A percentile compares a stretch with the other conserved stretches of the same genome.
Conservation (phyloP, 2,113 vertebrate species). For the Nothobranchius kuhntae region DNA sequence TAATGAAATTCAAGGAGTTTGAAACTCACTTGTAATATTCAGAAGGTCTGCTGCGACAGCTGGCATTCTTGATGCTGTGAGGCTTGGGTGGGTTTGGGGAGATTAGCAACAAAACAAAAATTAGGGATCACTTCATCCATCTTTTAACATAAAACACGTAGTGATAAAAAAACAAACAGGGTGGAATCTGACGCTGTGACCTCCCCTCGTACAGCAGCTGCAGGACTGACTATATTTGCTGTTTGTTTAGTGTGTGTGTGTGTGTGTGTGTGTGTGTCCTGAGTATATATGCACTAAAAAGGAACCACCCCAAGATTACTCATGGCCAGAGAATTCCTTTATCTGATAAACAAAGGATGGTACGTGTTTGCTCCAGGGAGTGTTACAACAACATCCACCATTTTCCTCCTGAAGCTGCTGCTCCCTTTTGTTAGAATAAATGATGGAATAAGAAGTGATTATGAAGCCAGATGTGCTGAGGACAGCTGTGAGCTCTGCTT, state of each 20-base stretch:
- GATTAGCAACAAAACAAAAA: too few species aligned
- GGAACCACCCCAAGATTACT: constrained; percentile 59
- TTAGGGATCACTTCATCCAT: too few species aligned
- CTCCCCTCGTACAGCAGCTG: background rate
- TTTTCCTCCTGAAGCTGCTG: background rate
- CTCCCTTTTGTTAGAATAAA: constrained; percentile 16
- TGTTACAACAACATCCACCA: constrained; percentile 38
- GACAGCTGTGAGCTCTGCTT: constrained; percentile 6
- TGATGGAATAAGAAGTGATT: background rate
- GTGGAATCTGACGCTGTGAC: background rate
- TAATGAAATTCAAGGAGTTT: too few species aligned
- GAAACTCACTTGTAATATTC: too few species aligned
- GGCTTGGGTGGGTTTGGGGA: too few species aligned
- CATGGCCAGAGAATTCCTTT: constrained; percentile 52
- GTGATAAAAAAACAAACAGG: background rate
- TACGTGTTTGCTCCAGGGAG: constrained; percentile 40
- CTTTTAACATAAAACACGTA: too few species aligned
- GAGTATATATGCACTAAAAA: constrained; percentile 18
- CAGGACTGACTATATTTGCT: background rate
- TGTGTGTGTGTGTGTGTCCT: constrained; percentile 2
- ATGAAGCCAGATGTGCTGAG: too few species aligned
- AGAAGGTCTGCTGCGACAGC: too few species aligned
- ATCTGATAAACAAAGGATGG: constrained; percentile 37
- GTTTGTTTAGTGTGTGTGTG: background rate
- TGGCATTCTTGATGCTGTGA: too few species aligned